A percentile compares a stretch with the other conserved stretches of the same genome.
Conservation (phyloP, 2,888 invertebrate species). For the Lobophora halterata region DNA sequence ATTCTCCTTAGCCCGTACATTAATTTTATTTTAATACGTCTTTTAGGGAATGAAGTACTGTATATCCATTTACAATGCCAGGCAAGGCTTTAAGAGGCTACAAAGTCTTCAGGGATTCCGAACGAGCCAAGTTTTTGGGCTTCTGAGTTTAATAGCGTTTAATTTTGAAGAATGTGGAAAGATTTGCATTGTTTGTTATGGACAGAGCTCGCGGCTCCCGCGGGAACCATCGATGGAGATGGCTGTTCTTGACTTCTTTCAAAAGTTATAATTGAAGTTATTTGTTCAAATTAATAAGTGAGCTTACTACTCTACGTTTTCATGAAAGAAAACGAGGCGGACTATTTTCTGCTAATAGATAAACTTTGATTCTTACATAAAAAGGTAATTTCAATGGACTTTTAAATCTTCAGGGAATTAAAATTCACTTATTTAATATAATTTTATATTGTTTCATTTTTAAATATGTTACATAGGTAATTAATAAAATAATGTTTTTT, state of each 20-base stretch:
- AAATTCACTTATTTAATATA: too few species aligned
- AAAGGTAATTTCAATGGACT: too few species aligned
- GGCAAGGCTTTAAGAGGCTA: slow-evolving; percentile 22
- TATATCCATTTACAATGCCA: background rate
- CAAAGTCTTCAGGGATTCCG: slow-evolving; percentile 24
- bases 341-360: too few species aligned
- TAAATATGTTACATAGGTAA: too few species aligned
- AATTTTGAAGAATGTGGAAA: slow-evolving; percentile 34
- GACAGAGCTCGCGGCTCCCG: slow-evolving; percentile 12
- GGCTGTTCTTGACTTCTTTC: slow-evolving; percentile 10
- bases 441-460: too few species aligned
- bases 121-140: slow-evolving; percentile 38
- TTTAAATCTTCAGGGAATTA: too few species aligned
- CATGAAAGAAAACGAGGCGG: too few species aligned
- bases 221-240: slow-evolving; percentile 17
- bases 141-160: slow-evolving; percentile 43
- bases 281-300: background rate
- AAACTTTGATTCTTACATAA: too few species aligned
- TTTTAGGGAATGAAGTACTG: slow-evolving; percentile 9
- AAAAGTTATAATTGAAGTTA: slow-evolving; percentile 19
- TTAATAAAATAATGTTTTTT: too few species aligned
- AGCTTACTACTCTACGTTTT: background rate
- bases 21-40: too few species aligned
- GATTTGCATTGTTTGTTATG: slow-evolving; percentile 31
- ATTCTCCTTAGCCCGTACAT: too few species aligned